Base-by-base conservation (phyloP, 2,888 invertebrate species). In the Phalera bucephala region DNA sequence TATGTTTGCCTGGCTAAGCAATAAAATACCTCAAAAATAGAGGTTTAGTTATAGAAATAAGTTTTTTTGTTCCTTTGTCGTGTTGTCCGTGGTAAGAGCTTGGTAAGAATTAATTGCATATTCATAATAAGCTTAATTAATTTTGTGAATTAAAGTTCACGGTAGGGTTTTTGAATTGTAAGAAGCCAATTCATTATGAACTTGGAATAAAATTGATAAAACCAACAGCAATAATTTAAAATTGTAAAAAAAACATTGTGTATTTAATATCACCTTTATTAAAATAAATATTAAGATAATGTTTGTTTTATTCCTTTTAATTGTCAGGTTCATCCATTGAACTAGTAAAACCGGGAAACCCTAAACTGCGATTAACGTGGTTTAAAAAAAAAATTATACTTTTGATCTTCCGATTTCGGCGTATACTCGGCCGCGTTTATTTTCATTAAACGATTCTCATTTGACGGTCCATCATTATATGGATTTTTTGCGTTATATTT, bases 391-490 rank as follows among this genome's bases (percentile, higher is more conserved):
- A 46, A 53, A 28, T 57, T 67, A 31, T 69, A 59, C 31, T 64
- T 71, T 32, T 58, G 48, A 11, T 53, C 57, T 27, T 57, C 49
- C 27, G 42, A 47, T 45, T 64, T 71, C 14, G 70, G 66, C 33
- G 68, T 45, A 40, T 49, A 29, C 15, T 79, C 67, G 7, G 77
- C 72, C 12, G 72, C 71, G 21, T 74, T 70, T 40, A 86, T 72
- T 66, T 74, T 83, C 64, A 62, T 73, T 36, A 80, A 54, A 34
- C 58, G 47, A 26, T 61, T 56, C 32, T 57, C 58, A 27, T 52
- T 66, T 40, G 52, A 33, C 5, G 42, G 38, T 40, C 49, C 51
- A 10, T 58, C 43, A 33, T 37, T 53, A 38, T 45, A 53, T 27
- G 59, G 45, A 47, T 67, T 55, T 32, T 48, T 47, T 19, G 30